Percentiles rank a stretch among this genome's conserved stretches.
phyloP scores from a whole-genome alignment of 2,888 invertebrate species.

The Perdita meconis region DNA sequence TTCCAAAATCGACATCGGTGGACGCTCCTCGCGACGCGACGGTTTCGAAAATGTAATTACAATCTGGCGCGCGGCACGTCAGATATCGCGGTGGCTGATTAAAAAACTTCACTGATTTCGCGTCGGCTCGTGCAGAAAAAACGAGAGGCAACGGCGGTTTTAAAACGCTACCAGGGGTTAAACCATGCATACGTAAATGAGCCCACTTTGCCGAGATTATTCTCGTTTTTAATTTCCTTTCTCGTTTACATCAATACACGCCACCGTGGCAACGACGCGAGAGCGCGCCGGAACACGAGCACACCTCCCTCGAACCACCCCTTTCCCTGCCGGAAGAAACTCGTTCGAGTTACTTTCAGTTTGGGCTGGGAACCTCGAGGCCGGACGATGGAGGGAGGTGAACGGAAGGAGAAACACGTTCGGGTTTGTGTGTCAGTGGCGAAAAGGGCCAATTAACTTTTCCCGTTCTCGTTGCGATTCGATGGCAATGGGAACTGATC shows the following conservation, averaged over 20 bases:
- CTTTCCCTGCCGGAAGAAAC: neutral
- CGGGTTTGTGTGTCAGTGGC: neutral
- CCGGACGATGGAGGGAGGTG: neutral
- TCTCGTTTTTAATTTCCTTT: constrained; percentile 63
- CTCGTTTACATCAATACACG: constrained; percentile 45
- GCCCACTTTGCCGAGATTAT: constrained; percentile 51
- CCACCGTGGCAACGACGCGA: constrained; percentile 14
- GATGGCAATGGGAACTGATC: neutral
- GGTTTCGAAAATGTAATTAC: constrained; percentile 46
- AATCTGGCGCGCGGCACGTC: constrained; percentile 18
- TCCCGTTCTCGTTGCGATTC: neutral
- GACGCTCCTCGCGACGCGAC: too few species aligned
- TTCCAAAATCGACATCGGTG: too few species aligned
- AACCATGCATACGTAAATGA: constrained; percentile 61
- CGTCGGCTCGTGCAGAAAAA: constrained; percentile 28
- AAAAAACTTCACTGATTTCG: constrained; percentile 57
- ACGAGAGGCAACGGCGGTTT: constrained; percentile 18
- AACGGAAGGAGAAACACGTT: neutral
- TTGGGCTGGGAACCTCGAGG: neutral
- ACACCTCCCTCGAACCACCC: neutral
- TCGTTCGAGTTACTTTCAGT: neutral
- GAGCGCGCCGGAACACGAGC: constrained; percentile 21
- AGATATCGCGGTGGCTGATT: constrained; percentile 39
- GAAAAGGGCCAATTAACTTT: constrained; percentile 8
- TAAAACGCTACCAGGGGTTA: constrained; percentile 39